Percentiles rank a stretch among this genome's conserved stretches.
Evolutionary conservation across 1,140 invertebrate species (phyloP).

Genomic region (Brachionus asplanchnoidis): DNA sequence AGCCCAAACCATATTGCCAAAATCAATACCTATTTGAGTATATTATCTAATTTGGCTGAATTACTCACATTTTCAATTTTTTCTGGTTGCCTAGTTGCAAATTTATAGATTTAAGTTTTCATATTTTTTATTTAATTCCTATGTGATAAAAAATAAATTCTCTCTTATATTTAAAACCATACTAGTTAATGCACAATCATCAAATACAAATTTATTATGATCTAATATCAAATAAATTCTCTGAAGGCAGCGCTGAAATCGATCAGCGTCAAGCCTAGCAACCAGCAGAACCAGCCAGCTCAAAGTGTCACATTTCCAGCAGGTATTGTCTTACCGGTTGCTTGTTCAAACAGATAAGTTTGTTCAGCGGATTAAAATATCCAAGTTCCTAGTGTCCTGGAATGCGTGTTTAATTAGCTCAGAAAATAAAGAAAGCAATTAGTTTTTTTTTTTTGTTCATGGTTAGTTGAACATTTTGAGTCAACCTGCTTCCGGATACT

Average conservation of each 20-base stretch:
- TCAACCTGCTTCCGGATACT: conserved; percentile 28
- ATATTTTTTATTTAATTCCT: background rate
- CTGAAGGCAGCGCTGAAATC: background rate
- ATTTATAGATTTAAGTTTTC: conserved; percentile 38
- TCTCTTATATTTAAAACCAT: background rate
- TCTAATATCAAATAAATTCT: background rate
- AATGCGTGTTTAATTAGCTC: background rate
- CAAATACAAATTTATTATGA: conserved; percentile 5
- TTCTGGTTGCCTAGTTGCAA: conserved; percentile 36
- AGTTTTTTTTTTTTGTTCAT: background rate
- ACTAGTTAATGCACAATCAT: background rate
- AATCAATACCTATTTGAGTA: background rate
- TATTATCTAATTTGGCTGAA: conserved; percentile 20
- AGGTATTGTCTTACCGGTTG: background rate
- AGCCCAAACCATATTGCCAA: background rate
- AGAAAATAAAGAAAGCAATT: background rate
- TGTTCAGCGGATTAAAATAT: background rate
- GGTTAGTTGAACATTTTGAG: conserved; percentile 8
- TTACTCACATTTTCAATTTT: background rate
- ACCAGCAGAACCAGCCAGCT: background rate
- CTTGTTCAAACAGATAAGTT: background rate
- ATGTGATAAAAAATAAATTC: conserved; percentile 37
- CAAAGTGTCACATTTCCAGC: background rate
- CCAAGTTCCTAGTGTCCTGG: background rate
- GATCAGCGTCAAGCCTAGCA: background rate